phyloP scores from a whole-genome alignment of 1,140 invertebrate species.

The Phocides pigmalion region DNA sequence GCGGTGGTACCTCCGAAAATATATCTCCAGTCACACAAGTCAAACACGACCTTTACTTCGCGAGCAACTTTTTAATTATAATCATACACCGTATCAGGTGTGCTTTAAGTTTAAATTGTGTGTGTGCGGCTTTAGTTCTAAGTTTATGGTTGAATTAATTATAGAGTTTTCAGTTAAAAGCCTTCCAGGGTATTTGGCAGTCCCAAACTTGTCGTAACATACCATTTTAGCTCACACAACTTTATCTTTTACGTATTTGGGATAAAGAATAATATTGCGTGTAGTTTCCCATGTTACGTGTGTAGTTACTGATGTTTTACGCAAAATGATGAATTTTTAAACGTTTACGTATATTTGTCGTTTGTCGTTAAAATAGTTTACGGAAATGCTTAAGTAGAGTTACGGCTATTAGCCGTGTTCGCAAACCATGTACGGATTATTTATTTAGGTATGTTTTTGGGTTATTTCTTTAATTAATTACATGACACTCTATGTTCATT shows the following conservation, averaged over 20 bases:
- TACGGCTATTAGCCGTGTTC: slow-evolving; percentile 13
- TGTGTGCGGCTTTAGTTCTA: slow-evolving; percentile 32
- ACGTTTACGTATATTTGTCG: slow-evolving; percentile 27
- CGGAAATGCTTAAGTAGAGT: neutral
- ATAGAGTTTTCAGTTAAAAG: slow-evolving; percentile 33
- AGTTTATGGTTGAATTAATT: slow-evolving; percentile 35
- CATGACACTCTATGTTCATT: neutral
- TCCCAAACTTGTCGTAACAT: slow-evolving; percentile 9
- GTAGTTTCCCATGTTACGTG: neutral
- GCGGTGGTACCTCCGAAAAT: too few species aligned
- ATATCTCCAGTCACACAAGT: too few species aligned
- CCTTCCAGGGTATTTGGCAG: slow-evolving; percentile 20
- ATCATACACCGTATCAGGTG: slow-evolving; percentile 33
- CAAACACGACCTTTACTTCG: neutral
- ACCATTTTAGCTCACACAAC: neutral
- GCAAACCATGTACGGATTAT: neutral
- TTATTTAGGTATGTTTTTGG: too few species aligned
- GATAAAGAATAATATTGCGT: neutral
- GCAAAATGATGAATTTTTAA: slow-evolving; percentile 32
- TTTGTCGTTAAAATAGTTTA: slow-evolving; percentile 26
- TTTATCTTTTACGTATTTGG: neutral
- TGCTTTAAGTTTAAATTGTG: slow-evolving; percentile 32
- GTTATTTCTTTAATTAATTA: neutral
- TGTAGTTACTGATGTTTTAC: slow-evolving; percentile 12
- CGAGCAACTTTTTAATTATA: slow-evolving; percentile 31